Conservation (phyloP, 2,888 invertebrate species). For the Bellardia bayeri region DNA sequence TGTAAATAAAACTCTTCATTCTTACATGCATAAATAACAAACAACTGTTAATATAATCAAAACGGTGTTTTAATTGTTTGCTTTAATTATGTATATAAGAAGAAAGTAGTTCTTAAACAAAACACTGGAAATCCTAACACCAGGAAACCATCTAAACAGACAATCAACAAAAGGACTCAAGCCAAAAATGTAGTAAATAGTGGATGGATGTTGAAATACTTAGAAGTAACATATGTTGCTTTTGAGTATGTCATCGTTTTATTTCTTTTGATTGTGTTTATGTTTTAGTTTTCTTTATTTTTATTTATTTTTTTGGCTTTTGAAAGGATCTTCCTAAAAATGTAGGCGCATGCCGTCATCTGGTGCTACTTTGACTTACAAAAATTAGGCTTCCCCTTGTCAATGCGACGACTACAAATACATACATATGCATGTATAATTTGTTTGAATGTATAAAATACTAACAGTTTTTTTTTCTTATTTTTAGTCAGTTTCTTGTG, state of each 20-base stretch:
- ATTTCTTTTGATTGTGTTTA: constrained; percentile 54
- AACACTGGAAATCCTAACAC: constrained; percentile 19
- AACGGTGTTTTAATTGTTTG: constrained; percentile 5
- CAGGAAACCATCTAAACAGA: neutral
- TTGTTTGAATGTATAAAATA: constrained; percentile 23
- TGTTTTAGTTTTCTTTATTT: constrained; percentile 19
- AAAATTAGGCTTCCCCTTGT: constrained; percentile 76
- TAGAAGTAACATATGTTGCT: constrained; percentile 80
- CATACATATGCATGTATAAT: neutral
- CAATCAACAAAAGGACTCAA: constrained; percentile 72
- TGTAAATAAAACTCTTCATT: neutral
- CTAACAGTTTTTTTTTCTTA: constrained; percentile 48
- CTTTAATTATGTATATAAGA: constrained; percentile 1
- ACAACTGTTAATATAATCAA: constrained; percentile 41
- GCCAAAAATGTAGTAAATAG: constrained; percentile 71
- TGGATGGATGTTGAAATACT: neutral
- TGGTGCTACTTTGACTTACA: constrained; percentile 82
- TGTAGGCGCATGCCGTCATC: constrained; percentile 83
- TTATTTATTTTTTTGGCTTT: constrained; percentile 67
- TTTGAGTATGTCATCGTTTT: constrained; percentile 70
- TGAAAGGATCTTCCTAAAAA: constrained; percentile 62
- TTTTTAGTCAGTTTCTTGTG: constrained; percentile 45
- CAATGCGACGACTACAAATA: constrained; percentile 23
- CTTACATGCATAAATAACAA: neutral
- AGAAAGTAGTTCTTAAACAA: constrained; percentile 42